A percentile compares a stretch with the other conserved stretches of the same genome.
phyloP scores from a whole-genome alignment of 2,888 invertebrate species.

The Tupiocoris notatus region DNA sequence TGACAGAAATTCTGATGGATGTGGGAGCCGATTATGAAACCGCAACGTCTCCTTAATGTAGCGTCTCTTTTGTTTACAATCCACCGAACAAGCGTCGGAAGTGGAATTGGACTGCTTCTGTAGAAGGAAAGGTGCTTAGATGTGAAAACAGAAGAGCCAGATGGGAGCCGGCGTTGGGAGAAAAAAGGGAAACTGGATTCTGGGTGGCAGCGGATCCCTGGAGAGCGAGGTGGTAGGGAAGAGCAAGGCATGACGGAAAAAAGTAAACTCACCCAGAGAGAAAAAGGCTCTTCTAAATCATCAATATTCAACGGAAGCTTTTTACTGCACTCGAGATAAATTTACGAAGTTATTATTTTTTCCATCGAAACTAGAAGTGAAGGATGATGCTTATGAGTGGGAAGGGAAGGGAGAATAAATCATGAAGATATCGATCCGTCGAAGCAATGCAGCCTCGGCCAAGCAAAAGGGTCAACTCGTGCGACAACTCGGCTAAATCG shows the following conservation, averaged over 20 bases:
- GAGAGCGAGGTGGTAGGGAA: neutral
- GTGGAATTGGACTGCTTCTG: neutral
- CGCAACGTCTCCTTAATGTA: too few relatives aligned
- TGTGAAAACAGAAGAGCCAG: slow-evolving; percentile 10
- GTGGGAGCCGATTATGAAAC: too few relatives aligned
- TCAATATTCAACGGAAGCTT: slow-evolving; percentile 40
- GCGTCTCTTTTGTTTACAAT: neutral
- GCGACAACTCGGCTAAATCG: too few relatives aligned
- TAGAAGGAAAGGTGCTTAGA: slow-evolving; percentile 3
- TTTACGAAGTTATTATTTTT: slow-evolving; percentile 35
- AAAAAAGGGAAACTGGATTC: neutral
- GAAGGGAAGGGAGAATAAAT: slow-evolving; percentile 3
- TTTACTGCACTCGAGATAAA: slow-evolving; percentile 34
- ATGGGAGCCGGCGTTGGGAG: neutral
- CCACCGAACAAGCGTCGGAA: slow-evolving; percentile 9
- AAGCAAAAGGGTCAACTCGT: neutral
- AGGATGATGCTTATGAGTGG: neutral
- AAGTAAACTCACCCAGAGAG: slow-evolving; percentile 10
- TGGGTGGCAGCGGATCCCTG: neutral
- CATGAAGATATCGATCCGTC: slow-evolving; percentile 3
- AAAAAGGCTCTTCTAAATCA: slow-evolving; percentile 36
- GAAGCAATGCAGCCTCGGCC: neutral
- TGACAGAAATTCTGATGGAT: too few relatives aligned
- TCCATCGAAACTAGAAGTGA: neutral
- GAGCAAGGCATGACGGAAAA: neutral